phyloP scores from a whole-genome alignment of 2,797 vertebrate genomes.

The Notamacropus eugenii region DNA sequence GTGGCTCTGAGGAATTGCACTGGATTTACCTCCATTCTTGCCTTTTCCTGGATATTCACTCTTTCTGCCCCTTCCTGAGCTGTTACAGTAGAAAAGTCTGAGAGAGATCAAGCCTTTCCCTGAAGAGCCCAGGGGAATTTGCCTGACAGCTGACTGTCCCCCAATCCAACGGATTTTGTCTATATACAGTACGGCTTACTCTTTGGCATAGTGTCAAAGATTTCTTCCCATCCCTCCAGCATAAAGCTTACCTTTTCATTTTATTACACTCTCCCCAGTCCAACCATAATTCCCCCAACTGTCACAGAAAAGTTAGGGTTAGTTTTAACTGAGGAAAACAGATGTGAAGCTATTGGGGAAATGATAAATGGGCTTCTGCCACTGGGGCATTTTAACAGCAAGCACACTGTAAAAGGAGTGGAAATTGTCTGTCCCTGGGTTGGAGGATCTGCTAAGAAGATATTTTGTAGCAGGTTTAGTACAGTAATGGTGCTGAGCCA shows the following conservation, averaged over 20 bases:
- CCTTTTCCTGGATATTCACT: not conserved
- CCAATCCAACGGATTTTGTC: not conserved
- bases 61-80: not conserved
- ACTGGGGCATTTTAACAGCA: constrained; percentile 62
- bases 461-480: constrained; percentile 61
- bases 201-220: not conserved
- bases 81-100: not conserved
- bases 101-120: not conserved
- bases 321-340: not conserved
- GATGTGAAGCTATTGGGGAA: constrained; percentile 4
- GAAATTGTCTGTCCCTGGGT: constrained; percentile 78
- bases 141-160: not conserved
- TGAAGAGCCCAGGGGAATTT: not conserved
- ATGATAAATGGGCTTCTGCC: constrained; percentile 60
- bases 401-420: constrained; percentile 84
- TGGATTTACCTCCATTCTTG: not conserved
- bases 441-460: constrained; percentile 74
- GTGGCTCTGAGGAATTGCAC: not conserved
- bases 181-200: not conserved
- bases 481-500: constrained; percentile 55
- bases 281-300: not conserved
- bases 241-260: not conserved
- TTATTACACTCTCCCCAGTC: not conserved
- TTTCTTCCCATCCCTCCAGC: not conserved
- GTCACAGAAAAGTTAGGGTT: not conserved